Evolutionary conservation across 2,888 invertebrate species (phyloP), one percentile per base, ranked within the genome.

Genomic region (Acleris holmiana): DNA sequence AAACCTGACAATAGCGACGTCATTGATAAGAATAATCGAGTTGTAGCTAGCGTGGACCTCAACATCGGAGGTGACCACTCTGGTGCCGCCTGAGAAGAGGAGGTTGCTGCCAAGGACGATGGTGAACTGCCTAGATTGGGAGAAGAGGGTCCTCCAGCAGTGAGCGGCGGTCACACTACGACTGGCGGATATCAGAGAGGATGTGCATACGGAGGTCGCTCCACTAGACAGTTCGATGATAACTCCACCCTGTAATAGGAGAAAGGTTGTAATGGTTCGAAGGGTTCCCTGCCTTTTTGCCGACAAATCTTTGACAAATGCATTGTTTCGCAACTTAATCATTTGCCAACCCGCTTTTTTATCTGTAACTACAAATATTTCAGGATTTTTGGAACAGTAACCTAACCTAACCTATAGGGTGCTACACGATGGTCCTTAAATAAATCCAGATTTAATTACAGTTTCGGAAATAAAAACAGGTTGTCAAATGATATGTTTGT

Each of bases 181-280:
- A 3, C 70, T 79, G 66, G 72, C 66, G 53, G 76, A 73, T 8
- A 83, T 55, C 60, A 93, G 79, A 1, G 88, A 84, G 0, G 80
- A 76, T 0, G 83, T 84, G 66, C 83, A 83, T 0, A 85, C 76
- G 0, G 83, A 83, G 0, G 73, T 75, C 15, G 61, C 67, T 0
- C 78, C 79, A 1, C 67, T 68, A 0, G 74, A 68, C 48, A 87
- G 67, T 0, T 68, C 51, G 18, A 88, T 76, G 4, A 82, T 58
- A 5, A 85, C 66, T 0, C 84, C 85, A 0, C 74, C 83, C 85
- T 83, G 70, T 48, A 59, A 25, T n/a, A 44, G 10, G 13, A n/a
- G n/a, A n/a, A n/a, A n/a, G n/a, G n/a, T n/a, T n/a, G n/a, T n/a
- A n/a, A n/a, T n/a, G n/a, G n/a, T n/a, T n/a, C n/a, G n/a, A n/a